Percentiles rank a stretch among this genome's conserved stretches.
phyloP scores from a whole-genome alignment of 2,113 vertebrate genomes.

The Pagrus major region DNA sequence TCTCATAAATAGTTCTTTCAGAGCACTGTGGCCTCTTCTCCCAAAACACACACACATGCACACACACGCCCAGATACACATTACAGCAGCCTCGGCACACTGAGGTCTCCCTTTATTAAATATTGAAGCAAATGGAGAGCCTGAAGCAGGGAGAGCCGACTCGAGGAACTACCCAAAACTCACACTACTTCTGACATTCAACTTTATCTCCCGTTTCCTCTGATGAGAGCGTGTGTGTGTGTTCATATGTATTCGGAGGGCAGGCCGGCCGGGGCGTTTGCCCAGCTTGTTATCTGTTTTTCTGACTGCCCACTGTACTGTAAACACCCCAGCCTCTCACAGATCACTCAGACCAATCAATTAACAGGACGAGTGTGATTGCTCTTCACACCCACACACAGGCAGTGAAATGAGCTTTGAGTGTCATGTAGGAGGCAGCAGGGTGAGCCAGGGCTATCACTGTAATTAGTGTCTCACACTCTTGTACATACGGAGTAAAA shows the following conservation, averaged over 20 bases:
- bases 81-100: conserved; percentile 5
- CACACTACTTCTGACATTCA: conserved; percentile 5
- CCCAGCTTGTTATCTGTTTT: background rate
- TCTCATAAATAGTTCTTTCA: conserved; percentile 68
- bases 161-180: conserved; percentile 11
- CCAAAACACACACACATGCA: conserved; percentile 18
- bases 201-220: background rate
- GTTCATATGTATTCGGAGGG: background rate
- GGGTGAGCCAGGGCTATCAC: conserved; percentile 6
- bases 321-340: background rate
- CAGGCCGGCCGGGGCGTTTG: background rate
- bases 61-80: conserved; percentile 5
- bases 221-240: background rate
- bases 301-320: background rate
- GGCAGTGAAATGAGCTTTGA: conserved; percentile 11
- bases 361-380: conserved; percentile 35
- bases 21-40: conserved; percentile 37
- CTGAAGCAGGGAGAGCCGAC: conserved; percentile 37
- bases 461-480: conserved; percentile 27
- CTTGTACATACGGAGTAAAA: conserved; percentile 6
- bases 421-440: conserved; percentile 22
- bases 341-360: conserved; percentile 38
- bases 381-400: conserved; percentile 29
- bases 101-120: conserved; percentile 51
- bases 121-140: conserved; percentile 64